phyloP scores from a whole-genome alignment of 2,797 vertebrate species.

The Galagoides demidoff region DNA sequence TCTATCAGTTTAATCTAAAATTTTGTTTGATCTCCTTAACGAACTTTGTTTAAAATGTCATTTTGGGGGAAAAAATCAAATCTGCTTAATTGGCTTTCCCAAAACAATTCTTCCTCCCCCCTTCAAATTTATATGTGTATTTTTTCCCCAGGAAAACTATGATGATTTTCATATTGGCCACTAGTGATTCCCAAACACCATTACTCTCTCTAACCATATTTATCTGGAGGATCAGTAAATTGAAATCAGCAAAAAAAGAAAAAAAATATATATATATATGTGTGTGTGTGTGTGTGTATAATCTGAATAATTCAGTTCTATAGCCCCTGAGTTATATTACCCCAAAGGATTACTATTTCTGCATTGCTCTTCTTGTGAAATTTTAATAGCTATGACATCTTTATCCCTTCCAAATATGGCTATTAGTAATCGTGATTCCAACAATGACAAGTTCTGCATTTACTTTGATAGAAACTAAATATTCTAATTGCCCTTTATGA shows the following conservation, averaged over 20 bases:
- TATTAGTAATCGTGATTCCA: not conserved
- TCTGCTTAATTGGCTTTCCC: not conserved
- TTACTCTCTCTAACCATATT: not conserved
- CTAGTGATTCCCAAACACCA: not conserved
- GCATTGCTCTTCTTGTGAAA: not conserved
- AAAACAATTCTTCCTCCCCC: not conserved
- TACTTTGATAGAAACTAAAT: constrained; percentile 51
- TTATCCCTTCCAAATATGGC: not conserved
- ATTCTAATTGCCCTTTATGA: not conserved
- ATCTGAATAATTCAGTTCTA: not conserved
- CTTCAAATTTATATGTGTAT: not conserved
- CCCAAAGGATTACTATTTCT: not conserved
- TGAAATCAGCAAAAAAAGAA: not conserved
- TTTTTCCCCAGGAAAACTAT: not conserved
- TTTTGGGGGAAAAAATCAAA: not conserved
- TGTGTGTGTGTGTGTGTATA: no score
- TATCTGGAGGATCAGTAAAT: not conserved
- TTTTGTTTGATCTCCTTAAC: not conserved
- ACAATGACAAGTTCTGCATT: constrained; percentile 8
- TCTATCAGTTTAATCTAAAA: not conserved
- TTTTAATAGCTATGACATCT: not conserved
- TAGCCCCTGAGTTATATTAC: not conserved
- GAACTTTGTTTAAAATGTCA: constrained; percentile 4
- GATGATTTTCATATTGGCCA: not conserved
- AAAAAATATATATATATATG: no score